Conservation (phyloP, 2,888 invertebrate species). For the Desoria tigrina region DNA sequence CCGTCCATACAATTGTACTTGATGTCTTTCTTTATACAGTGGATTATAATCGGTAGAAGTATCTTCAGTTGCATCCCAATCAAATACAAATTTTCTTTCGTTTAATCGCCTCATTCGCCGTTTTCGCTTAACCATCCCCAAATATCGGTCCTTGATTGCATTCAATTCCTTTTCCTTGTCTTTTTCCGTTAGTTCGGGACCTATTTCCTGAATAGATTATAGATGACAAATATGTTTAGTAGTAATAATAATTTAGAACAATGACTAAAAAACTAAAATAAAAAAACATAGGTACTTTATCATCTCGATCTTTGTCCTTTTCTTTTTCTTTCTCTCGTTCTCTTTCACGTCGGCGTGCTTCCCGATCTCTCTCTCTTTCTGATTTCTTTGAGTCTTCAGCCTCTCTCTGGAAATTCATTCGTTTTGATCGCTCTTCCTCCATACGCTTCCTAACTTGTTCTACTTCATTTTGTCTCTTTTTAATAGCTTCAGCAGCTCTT, state of each 20-base stretch:
- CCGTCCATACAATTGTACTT: constrained; percentile 93
- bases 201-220: not conserved
- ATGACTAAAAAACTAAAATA: not conserved
- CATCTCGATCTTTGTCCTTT: constrained; percentile 55
- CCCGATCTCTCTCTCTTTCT: constrained; percentile 52
- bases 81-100: constrained; percentile 99
- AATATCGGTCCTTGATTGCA: constrained; percentile 92
- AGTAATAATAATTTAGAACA: not conserved
- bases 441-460: constrained; percentile 73
- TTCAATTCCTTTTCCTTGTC: constrained; percentile 91
- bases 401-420: constrained; percentile 60
- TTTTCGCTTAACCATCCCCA: constrained; percentile 91
- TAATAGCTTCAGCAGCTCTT: constrained; percentile 83
- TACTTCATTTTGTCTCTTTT: constrained; percentile 84
- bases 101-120: constrained; percentile 88
- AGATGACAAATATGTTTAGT: not conserved
- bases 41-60: constrained; percentile 97
- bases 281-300: constrained; percentile 14
- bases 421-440: constrained; percentile 69
- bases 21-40: constrained; percentile 68
- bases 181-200: constrained; percentile 59
- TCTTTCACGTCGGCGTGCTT: constrained; percentile 46
- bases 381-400: constrained; percentile 52
- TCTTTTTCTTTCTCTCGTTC: constrained; percentile 57
- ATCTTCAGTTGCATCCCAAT: constrained; percentile 99